Conservation (phyloP, 2,113 vertebrate genomes). For the Austrofundulus limnaeus region DNA sequence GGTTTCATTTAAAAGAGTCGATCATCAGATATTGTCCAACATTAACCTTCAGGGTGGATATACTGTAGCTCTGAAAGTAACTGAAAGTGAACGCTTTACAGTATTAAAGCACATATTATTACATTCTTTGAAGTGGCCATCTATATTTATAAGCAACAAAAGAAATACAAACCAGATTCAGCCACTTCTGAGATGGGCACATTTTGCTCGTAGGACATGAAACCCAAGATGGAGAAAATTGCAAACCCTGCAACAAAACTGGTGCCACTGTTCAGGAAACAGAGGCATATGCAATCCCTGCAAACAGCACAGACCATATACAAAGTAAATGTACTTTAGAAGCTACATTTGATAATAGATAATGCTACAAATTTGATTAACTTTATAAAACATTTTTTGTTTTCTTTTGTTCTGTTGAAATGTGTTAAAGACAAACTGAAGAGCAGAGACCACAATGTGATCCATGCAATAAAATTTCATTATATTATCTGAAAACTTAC, state of each 20-base stretch:
- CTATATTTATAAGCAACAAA: not conserved
- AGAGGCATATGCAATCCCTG: constrained; percentile 92
- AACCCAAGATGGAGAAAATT: constrained; percentile 97
- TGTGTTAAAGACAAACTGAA: no score
- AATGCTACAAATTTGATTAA: not conserved
- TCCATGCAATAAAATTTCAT: not conserved
- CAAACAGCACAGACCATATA: not conserved
- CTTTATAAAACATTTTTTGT: not conserved
- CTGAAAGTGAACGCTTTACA: no score
- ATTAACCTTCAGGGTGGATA: no score
- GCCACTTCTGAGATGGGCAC: constrained; percentile 94
- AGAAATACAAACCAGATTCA: constrained; percentile 85
- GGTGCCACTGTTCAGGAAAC: constrained; percentile 94
- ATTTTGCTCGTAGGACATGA: constrained; percentile 93
- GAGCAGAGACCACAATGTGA: not conserved
- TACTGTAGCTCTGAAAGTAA: not conserved
- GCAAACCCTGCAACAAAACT: constrained; percentile 96
- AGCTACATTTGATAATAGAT: not conserved
- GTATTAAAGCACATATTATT: no score
- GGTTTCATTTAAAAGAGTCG: no score
- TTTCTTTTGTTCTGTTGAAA: not conserved
- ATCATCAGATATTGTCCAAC: no score
- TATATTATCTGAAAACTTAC: constrained; percentile 63
- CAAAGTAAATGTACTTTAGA: not conserved
- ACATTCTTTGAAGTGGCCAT: no score